These are phyloP conservation scores for Psittacula derbiana DNA, from an alignment of 2,797 vertebrate genomes.

Conservation along the genomic window DNA sequence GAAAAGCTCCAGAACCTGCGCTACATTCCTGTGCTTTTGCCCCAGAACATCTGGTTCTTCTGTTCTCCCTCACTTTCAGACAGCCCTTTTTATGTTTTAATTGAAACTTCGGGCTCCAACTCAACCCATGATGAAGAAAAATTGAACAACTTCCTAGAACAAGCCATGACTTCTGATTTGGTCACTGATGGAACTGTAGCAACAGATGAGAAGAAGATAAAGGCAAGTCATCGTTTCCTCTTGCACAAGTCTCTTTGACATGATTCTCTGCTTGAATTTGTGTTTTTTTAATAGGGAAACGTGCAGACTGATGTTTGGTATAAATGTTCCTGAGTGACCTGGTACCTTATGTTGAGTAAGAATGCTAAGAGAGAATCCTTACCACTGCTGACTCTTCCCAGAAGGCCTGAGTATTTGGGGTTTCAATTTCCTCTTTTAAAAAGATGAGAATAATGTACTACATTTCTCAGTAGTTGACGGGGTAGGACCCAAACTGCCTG, in stretches of 20 bases:
- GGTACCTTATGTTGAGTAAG: not conserved
- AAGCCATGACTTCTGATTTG: conserved; percentile 78
- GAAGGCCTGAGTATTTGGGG: not conserved
- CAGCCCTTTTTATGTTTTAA: conserved; percentile 89
- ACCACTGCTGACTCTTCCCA: not conserved
- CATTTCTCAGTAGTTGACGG: not conserved
- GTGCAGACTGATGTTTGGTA: not conserved
- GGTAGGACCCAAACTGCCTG: not conserved
- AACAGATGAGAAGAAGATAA: conserved; percentile 85
- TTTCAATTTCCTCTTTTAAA: not conserved
- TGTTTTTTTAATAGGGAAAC: not conserved
- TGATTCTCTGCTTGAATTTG: not conserved
- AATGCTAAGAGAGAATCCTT: not conserved
- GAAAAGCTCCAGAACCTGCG: not conserved
- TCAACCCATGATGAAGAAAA: conserved; percentile 86
- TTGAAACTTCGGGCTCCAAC: conserved; percentile 92
- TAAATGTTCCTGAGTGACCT: not conserved
- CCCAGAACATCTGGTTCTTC: not conserved
- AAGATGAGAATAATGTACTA: not conserved
- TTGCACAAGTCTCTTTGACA: not conserved
- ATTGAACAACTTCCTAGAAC: conserved; percentile 85
- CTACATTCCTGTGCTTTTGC: not conserved
- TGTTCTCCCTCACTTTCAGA: conserved; percentile 71
- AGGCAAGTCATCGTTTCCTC: conserved; percentile 70
- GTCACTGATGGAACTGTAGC: conserved; percentile 89